Conservation (phyloP, 2,888 invertebrate genomes). For the Drosophila paracracens region DNA sequence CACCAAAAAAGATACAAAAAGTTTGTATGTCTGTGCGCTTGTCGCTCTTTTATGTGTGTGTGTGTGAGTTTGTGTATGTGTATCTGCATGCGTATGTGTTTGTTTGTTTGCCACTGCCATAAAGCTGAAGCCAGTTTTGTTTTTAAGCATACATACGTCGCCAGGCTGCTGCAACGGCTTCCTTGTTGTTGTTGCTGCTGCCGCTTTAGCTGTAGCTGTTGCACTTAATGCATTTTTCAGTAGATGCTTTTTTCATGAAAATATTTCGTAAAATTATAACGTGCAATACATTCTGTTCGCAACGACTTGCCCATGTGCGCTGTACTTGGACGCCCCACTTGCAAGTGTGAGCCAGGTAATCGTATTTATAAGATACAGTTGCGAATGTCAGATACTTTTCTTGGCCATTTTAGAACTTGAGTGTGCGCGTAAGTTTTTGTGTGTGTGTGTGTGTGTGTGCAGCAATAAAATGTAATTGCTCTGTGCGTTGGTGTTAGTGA, state of each 20-base stretch:
- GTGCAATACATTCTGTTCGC: constrained; percentile 60
- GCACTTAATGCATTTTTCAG: constrained; percentile 83
- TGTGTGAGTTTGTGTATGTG: constrained; percentile 26
- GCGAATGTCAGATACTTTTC: constrained; percentile 62
- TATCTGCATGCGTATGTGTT: constrained; percentile 46
- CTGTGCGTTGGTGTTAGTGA: constrained; percentile 30
- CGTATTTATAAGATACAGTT: constrained; percentile 78
- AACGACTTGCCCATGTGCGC: constrained; percentile 52
- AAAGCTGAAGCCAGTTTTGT: constrained; percentile 75
- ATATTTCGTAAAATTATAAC: constrained; percentile 79
- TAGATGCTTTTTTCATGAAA: constrained; percentile 77
- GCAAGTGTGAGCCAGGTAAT: constrained; percentile 65
- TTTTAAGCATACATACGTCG: constrained; percentile 65
- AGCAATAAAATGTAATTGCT: constrained; percentile 53
- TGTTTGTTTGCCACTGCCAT: constrained; percentile 78
- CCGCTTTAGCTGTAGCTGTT: constrained; percentile 63
- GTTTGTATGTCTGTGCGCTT: constrained; percentile 58
- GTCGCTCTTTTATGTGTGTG: constrained; percentile 42
- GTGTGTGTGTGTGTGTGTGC: constrained; percentile 16
- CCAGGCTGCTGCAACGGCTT: constrained; percentile 52
- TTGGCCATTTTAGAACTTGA: constrained; percentile 44
- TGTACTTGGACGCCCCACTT: constrained; percentile 42
- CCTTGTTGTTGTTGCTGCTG: constrained; percentile 37
- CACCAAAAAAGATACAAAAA: constrained; percentile 49
- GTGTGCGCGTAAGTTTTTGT: neutral